Percentiles rank a stretch among this genome's conserved stretches.
Evolutionary conservation across 2,888 invertebrate species (phyloP).

Genomic region (Eudasyphora cyanicolor): DNA sequence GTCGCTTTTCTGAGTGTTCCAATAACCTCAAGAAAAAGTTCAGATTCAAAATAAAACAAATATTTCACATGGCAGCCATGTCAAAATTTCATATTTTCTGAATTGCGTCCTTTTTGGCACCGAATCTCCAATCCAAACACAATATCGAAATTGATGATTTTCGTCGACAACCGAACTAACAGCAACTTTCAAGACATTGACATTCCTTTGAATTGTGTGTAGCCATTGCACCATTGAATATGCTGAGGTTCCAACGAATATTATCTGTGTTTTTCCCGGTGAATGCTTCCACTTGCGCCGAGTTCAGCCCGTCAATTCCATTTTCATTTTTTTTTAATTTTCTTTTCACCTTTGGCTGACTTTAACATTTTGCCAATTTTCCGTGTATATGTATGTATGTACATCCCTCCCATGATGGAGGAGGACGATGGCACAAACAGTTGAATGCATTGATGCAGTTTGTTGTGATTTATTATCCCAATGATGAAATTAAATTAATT

Average conservation of each 20-base stretch:
- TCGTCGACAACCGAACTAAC: not conserved
- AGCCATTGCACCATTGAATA: not conserved
- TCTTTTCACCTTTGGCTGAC: not conserved
- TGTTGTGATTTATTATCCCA: conserved; percentile 76
- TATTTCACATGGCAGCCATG: not conserved
- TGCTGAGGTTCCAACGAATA: not conserved
- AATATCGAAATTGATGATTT: not conserved
- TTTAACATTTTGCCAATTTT: conserved; percentile 1
- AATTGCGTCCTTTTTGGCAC: not conserved
- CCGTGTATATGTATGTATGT: too few relatives aligned
- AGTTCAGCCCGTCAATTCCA: not conserved
- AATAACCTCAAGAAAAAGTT: not conserved
- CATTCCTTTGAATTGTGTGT: not conserved
- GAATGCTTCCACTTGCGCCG: not conserved
- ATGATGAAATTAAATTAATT: conserved; percentile 75
- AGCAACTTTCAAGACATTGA: not conserved
- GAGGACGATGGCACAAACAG: conserved; percentile 24
- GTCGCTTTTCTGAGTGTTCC: not conserved
- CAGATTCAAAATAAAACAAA: not conserved
- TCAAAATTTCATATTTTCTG: not conserved
- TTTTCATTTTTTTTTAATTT: not conserved
- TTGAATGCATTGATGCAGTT: conserved; percentile 55
- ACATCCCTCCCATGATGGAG: not conserved
- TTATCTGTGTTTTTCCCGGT: not conserved
- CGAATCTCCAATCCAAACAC: not conserved